Conservation (phyloP, 2,113 vertebrate species). For the Podilymbus podiceps region DNA sequence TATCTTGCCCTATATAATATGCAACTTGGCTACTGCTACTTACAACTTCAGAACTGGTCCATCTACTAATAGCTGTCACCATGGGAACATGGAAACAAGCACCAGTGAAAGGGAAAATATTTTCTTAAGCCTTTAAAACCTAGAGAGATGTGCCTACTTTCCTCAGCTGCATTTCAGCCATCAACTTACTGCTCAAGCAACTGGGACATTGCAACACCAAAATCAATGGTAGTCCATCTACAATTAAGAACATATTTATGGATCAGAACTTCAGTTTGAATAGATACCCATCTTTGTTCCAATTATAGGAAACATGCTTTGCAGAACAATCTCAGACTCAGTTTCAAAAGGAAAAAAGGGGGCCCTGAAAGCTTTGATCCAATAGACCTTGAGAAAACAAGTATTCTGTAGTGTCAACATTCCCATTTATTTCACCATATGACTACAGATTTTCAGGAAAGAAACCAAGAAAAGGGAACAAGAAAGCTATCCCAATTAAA, state of each 20-base stretch:
- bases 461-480: not conserved
- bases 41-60: not conserved
- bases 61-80: not conserved
- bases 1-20: not conserved
- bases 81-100: constrained; percentile 21
- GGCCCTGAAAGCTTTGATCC: not conserved
- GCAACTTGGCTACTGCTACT: not conserved
- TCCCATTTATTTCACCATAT: not conserved
- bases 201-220: not conserved
- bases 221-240: not conserved
- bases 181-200: not conserved
- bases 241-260: not conserved
- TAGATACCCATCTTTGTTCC: not conserved
- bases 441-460: not conserved
- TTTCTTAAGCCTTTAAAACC: not conserved
- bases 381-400: not conserved
- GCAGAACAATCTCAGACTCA: not conserved
- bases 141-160: not conserved
- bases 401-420: not conserved
- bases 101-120: not conserved
- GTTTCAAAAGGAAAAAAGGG: not conserved
- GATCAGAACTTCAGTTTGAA: not conserved
- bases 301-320: not conserved
- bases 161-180: not conserved
- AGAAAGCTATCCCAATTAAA: not conserved